Conservation (phyloP, 2,113 vertebrate genomes). For the Thamnophis sirtalis region DNA sequence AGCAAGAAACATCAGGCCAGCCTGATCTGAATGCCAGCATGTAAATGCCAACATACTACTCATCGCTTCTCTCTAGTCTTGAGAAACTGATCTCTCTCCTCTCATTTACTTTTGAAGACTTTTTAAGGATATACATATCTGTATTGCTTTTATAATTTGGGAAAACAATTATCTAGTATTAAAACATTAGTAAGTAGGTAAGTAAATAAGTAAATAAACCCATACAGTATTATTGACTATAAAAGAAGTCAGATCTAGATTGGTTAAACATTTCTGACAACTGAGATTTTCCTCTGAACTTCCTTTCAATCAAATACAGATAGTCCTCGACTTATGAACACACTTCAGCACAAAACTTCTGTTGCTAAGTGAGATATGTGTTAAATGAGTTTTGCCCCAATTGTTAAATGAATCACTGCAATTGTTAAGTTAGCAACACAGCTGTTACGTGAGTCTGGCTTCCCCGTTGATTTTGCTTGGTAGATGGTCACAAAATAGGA, state of each 20-base stretch:
- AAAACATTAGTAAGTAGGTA: neutral
- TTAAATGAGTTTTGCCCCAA: too few relatives aligned
- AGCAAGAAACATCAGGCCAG: neutral
- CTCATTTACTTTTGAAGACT: neutral
- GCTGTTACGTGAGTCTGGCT: too few relatives aligned
- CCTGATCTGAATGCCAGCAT: neutral
- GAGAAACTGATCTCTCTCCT: neutral
- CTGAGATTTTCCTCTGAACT: neutral
- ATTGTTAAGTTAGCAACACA: too few relatives aligned
- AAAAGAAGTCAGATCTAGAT: neutral
- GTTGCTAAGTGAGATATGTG: too few relatives aligned
- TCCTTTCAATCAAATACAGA: neutral
- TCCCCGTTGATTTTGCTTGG: too few relatives aligned
- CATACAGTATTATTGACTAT: neutral
- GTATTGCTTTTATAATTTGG: neutral
- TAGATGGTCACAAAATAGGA: too few relatives aligned
- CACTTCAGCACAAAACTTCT: too few relatives aligned
- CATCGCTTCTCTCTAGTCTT: neutral
- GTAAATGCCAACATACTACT: neutral
- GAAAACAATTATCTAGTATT: neutral
- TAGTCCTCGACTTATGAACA: too few relatives aligned
- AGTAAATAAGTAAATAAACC: neutral
- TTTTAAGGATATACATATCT: neutral
- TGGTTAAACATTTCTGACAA: neutral
- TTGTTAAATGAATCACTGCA: too few relatives aligned